phyloP scores from a whole-genome alignment of 2,797 vertebrate genomes.

The Anguilla pacifica region DNA sequence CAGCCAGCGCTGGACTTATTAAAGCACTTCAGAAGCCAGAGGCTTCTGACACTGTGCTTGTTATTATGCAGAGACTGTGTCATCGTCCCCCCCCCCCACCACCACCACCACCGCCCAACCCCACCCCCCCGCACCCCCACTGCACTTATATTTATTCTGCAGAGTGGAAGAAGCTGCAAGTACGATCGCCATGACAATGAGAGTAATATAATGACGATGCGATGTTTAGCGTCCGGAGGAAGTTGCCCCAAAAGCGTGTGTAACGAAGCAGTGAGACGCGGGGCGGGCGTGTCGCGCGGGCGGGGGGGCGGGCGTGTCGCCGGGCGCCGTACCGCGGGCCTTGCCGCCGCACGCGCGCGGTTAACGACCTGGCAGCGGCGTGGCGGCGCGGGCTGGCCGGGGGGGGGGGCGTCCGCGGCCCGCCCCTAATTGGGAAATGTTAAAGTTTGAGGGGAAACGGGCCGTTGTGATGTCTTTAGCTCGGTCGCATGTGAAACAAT shows the following conservation, averaged over 20 bases:
- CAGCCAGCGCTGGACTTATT: neutral
- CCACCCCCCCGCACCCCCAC: neutral
- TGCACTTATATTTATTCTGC: neutral
- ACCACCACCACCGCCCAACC: neutral
- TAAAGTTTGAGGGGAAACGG: neutral
- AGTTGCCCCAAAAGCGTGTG: neutral
- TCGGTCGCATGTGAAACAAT: neutral
- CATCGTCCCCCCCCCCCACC: neutral
- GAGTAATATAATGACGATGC: neutral
- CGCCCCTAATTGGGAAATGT: neutral
- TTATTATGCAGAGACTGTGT: neutral
- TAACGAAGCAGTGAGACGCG: neutral
- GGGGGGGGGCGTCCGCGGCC: neutral
- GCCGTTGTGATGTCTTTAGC: neutral
- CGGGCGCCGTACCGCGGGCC: neutral
- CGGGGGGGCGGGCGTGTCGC: neutral
- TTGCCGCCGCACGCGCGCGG: neutral
- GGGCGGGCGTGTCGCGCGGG: neutral
- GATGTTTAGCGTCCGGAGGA: neutral
- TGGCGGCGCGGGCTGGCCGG: neutral
- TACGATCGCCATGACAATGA: slow-evolving; percentile 9
- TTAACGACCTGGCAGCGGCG: neutral
- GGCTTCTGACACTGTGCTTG: neutral
- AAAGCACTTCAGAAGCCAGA: neutral
- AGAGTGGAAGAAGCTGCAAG: neutral